Evolutionary conservation across 2,113 vertebrate species (phyloP), one percentile per base, ranked within the genome.

Genomic region (Hassar affinis): DNA sequence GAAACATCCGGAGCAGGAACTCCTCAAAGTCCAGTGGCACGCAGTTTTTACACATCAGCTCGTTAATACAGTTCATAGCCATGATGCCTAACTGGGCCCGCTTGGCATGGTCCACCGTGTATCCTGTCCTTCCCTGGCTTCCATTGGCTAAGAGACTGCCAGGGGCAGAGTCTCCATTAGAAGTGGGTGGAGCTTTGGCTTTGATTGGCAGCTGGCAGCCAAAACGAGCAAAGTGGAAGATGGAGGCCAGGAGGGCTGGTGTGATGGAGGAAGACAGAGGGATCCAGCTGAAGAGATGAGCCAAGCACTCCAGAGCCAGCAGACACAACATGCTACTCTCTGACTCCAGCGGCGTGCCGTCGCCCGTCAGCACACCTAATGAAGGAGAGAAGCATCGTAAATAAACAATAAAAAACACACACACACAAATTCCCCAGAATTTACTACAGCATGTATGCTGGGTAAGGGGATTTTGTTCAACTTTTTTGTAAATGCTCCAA

Each of bases 201-300:
- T 97, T 98, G 52, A 89, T 84, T 1, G 95, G 94, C 33, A 94
- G 91, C 87, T 99, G 97, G 62, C 98, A 99, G 88, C 98, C 98
- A 20, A 98, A 97, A 86, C 98, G 98, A 8, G 98, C 97, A 61
- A 98, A 99, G 90, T 99, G 97, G 89, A 99, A 99, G 90, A 99
- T 96, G 89, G 97, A 98, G 87, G 97, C 97, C 78, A 99, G 95
- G 87, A 99, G 96, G 20, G 97, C 96, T 0, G 97, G 98, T 62
- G 98, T 98, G 95, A 99, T 99, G 90, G 96, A 98, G 8, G 96
- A 94, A 71, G 98, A 99, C 71, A 99, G 89, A 10, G 98, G 98
- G 92, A 99, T 99, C 98, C 98, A 99, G 94, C 98, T 99, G 93
- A 99, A 99, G 86, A 99, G 96, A 91, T 99, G 98, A 45, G 97